phyloP scores from a whole-genome alignment of 2,888 invertebrate genomes.

The Mactromeris polynyma region DNA sequence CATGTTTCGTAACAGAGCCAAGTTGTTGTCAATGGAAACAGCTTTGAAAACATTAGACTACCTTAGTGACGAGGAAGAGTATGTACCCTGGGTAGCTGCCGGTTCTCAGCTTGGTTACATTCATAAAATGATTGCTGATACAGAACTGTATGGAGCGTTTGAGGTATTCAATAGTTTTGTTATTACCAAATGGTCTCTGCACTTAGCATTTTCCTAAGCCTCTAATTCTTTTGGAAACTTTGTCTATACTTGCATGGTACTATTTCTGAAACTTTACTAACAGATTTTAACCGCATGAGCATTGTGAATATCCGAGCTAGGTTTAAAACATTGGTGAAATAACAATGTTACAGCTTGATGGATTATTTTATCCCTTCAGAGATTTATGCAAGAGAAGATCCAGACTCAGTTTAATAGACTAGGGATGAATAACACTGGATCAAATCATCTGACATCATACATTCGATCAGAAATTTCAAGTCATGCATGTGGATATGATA shows the following conservation, averaged over 20 bases:
- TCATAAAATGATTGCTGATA: constrained; percentile 67
- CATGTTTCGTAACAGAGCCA: constrained; percentile 62
- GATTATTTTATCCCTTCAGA: constrained; percentile 64
- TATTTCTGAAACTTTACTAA: no score
- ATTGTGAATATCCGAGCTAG: neutral
- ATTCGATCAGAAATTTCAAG: constrained; percentile 66
- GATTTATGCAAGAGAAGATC: constrained; percentile 70
- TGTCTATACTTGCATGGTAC: no score
- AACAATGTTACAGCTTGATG: neutral
- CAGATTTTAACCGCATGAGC: no score
- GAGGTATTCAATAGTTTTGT: constrained; percentile 23
- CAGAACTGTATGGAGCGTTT: constrained; percentile 67
- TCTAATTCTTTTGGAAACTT: no score
- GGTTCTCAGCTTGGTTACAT: constrained; percentile 63
- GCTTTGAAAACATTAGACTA: constrained; percentile 73
- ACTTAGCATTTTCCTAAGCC: no score
- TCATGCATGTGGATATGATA: constrained; percentile 75
- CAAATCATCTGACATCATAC: constrained; percentile 74
- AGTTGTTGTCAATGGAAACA: constrained; percentile 63
- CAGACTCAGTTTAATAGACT: constrained; percentile 61
- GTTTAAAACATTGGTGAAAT: neutral
- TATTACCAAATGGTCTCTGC: no score
- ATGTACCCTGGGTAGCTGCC: constrained; percentile 70
- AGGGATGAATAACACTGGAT: constrained; percentile 71
- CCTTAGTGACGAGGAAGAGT: constrained; percentile 67